Percentiles rank a stretch among this genome's conserved stretches.
phyloP scores from a whole-genome alignment of 2,888 invertebrate genomes.

The Meteorus cinctellus region DNA sequence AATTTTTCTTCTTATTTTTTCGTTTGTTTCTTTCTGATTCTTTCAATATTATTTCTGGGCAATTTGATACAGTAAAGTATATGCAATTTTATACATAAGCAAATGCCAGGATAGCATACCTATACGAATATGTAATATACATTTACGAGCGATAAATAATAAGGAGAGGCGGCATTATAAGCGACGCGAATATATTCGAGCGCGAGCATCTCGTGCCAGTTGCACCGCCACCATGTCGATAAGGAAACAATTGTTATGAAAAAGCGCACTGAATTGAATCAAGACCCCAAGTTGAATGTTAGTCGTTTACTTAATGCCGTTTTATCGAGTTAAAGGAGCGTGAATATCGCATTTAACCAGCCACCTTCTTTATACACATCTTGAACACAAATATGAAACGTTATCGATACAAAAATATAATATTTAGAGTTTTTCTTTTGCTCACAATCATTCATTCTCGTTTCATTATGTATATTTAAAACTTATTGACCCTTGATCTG shows the following conservation, averaged over 20 bases:
- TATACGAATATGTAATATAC: conserved; percentile 8
- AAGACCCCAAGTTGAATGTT: conserved; percentile 26
- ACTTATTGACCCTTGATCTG: conserved; percentile 25
- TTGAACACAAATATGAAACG: conserved; percentile 15
- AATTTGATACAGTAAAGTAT: conserved; percentile 1
- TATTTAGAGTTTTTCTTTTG: neutral
- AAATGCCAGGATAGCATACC: conserved; percentile 11
- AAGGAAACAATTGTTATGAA: conserved; percentile 50
- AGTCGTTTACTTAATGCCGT: conserved; percentile 34
- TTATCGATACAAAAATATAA: neutral
- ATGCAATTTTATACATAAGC: conserved; percentile 18
- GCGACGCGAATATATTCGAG: conserved; percentile 38
- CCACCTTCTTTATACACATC: conserved; percentile 18
- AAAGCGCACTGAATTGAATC: conserved; percentile 38
- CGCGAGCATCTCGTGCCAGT: conserved; percentile 32
- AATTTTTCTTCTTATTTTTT: neutral
- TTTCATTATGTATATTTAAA: neutral
- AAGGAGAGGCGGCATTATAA: conserved; percentile 18
- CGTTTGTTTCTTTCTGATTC: neutral
- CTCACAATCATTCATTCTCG: neutral
- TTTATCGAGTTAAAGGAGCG: conserved; percentile 40
- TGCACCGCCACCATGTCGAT: conserved; percentile 38
- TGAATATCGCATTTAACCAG: conserved; percentile 33
- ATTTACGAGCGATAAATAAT: conserved; percentile 49
- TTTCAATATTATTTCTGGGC: neutral